Percentiles rank a stretch among this genome's conserved stretches.
Conservation (phyloP, 1,140 invertebrate species). For the Drosophila willistoni region DNA sequence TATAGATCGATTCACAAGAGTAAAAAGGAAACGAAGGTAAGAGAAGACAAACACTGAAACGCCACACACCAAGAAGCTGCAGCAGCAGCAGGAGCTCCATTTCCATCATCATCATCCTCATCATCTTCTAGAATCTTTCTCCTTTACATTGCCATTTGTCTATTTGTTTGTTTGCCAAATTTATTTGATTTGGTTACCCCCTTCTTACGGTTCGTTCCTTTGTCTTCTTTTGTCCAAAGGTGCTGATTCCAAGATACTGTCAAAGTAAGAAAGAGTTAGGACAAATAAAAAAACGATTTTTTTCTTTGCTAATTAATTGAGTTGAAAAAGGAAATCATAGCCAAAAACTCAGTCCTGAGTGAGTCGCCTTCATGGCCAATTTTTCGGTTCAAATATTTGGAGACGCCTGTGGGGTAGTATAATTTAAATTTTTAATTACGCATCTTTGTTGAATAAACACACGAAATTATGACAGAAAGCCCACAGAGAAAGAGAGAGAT, state of each 20-base stretch:
- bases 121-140: constrained; percentile 59
- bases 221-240: constrained; percentile 11
- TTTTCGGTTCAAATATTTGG: constrained; percentile 63
- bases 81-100: constrained; percentile 6
- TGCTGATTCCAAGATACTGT: constrained; percentile 48
- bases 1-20: constrained; percentile 11
- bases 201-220: not conserved
- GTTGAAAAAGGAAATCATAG: constrained; percentile 55
- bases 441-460: constrained; percentile 62
- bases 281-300: constrained; percentile 44
- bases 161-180: constrained; percentile 70
- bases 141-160: constrained; percentile 44
- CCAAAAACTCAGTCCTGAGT: constrained; percentile 26
- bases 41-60: constrained; percentile 56
- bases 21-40: constrained; percentile 34
- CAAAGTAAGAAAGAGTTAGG: constrained; percentile 60
- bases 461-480: constrained; percentile 66
- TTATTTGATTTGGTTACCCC: constrained; percentile 67
- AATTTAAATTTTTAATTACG: constrained; percentile 79
- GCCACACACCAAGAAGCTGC: constrained; percentile 48
- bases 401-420: constrained; percentile 50
- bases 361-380: constrained; percentile 41
- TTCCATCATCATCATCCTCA: constrained; percentile 10
- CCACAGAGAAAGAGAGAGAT: not conserved
- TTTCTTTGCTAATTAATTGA: constrained; percentile 70